Evolutionary conservation across 2,888 invertebrate species (phyloP).

Genomic region (Andrena dorsata): DNA sequence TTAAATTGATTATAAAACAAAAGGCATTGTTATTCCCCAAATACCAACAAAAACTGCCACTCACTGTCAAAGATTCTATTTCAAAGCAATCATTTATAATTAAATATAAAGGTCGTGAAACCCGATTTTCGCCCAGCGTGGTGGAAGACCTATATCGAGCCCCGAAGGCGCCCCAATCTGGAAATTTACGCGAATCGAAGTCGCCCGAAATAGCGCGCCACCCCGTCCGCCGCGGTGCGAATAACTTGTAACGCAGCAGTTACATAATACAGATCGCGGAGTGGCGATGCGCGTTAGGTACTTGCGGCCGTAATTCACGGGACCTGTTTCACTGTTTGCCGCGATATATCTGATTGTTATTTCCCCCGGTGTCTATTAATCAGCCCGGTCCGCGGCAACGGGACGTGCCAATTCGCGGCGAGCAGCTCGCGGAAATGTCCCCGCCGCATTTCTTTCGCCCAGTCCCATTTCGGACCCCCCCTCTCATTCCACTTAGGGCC

Average conservation of each 20-base stretch:
- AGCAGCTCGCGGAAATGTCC: not conserved
- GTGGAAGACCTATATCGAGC: too few species aligned
- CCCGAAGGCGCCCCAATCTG: too few species aligned
- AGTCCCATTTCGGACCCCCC: too few species aligned
- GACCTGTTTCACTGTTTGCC: constrained; percentile 28
- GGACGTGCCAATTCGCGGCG: constrained; percentile 31
- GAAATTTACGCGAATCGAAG: constrained; percentile 2
- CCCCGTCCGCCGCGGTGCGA: constrained; percentile 10
- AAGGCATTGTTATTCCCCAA: too few species aligned
- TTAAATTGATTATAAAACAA: too few species aligned
- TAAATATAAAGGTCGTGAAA: too few species aligned
- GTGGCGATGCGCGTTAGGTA: constrained; percentile 8
- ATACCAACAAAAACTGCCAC: too few species aligned
- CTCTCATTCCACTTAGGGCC: too few species aligned
- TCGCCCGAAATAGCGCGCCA: not conserved
- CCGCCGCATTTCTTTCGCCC: not conserved
- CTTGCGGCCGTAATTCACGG: constrained; percentile 35
- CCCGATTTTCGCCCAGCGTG: too few species aligned
- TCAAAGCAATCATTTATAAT: too few species aligned
- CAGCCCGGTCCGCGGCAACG: constrained; percentile 22
- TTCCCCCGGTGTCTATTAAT: constrained; percentile 51
- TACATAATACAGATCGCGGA: constrained; percentile 29
- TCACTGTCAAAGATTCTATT: too few species aligned
- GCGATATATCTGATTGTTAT: constrained; percentile 51
- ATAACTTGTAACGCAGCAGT: constrained; percentile 30